Evolutionary conservation across 1,140 invertebrate genomes (phyloP), one percentile per base, ranked within the genome.

Genomic region (Notospermus geniculatus): DNA sequence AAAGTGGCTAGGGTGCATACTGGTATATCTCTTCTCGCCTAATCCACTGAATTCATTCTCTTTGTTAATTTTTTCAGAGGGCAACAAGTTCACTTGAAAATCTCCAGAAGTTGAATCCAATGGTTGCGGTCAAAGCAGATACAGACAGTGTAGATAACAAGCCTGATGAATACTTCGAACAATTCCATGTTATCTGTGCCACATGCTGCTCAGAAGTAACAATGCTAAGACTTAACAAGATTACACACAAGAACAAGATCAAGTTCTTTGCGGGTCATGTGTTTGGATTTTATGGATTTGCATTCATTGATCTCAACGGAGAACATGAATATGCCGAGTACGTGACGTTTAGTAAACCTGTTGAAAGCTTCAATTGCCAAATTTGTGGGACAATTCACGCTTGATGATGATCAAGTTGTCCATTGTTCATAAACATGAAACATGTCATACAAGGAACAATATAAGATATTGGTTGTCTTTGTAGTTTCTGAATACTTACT

Each of bases 211-310:
- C 85, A 50, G 85, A 88, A 30, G 82, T 87, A 28, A 85, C 90
- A 70, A 80, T 94, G 19, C 81, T 89, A 28, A 85, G 87, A 66
- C 85, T 98, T 1, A 90, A 97, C 79, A 83, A 86, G 13, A 86
- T 89, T 53, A 97, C 95, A 73, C 86, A 89, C 22, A 85, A 89
- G 23, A 83, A 87, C 39, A 87, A 88, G 23, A 87, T 95, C 1
- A 90, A 91, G 72, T 95, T 97, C 71, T 91, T 93, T 71, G 88
- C 88, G 71, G 91, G 91, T 0, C 92, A 95, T 83, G 91, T 96
- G 19, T 97, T 90, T 88, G 97, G 97, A 54, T 90, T 88, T 76
- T 91, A 92, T 84, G 95, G 95, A 1, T 97, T 89, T 80, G 88
- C 89, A 70, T 96, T 97, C 81, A 85, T 89, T 32, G 95, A 98